Evolutionary conservation across 2,113 vertebrate species (phyloP).

Genomic region (Glaucomys volans): DNA sequence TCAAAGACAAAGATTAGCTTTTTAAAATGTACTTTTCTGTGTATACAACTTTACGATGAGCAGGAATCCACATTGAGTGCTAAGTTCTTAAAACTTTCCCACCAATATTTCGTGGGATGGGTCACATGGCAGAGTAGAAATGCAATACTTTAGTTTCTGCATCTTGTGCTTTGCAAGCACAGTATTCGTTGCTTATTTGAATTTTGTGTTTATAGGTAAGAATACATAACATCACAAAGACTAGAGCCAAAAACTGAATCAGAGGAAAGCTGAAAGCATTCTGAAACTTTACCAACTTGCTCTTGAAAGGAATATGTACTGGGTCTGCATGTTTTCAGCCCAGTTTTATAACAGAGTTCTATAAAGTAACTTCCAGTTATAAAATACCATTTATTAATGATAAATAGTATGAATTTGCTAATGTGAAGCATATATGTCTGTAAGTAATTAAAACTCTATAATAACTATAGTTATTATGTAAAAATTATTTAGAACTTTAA

Average conservation of each 20-base stretch:
- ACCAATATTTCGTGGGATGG: neutral
- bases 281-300: neutral
- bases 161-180: neutral
- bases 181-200: neutral
- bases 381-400: neutral
- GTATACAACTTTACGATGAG: neutral
- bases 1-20: neutral
- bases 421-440: neutral
- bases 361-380: constrained; percentile 24
- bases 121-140: neutral
- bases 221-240: neutral
- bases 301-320: neutral
- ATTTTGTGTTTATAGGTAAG: neutral
- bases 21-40: neutral
- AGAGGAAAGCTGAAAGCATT: neutral
- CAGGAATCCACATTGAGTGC: neutral
- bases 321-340: neutral
- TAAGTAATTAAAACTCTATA: neutral
- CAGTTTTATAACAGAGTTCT: neutral
- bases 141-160: neutral
- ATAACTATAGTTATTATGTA: neutral
- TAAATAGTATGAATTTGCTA: neutral
- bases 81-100: neutral
- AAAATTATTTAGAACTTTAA: neutral
- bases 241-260: neutral